Conservation (phyloP, 2,888 invertebrate species). For the Altica lythri region DNA sequence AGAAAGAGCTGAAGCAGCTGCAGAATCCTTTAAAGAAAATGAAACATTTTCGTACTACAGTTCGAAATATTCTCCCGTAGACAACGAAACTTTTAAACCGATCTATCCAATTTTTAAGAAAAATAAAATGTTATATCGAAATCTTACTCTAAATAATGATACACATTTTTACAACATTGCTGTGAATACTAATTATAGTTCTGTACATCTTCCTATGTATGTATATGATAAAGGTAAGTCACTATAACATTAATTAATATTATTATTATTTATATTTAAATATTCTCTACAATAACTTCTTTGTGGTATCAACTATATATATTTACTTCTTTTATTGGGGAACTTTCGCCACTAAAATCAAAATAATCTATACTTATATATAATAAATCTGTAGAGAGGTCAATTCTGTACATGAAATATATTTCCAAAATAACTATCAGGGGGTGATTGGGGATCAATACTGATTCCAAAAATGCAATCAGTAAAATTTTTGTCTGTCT, state of each 20-base stretch:
- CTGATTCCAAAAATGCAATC: no score
- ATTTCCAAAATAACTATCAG: no score
- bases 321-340: no score
- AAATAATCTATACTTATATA: no score
- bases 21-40: slow-evolving; percentile 62
- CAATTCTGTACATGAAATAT: no score
- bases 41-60: slow-evolving; percentile 71
- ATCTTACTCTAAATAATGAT: slow-evolving; percentile 68
- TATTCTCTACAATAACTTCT: no score
- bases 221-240: slow-evolving; percentile 79
- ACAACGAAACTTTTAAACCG: slow-evolving; percentile 41
- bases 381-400: no score
- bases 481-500: no score
- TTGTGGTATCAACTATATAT: no score
- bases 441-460: no score
- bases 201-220: slow-evolving; percentile 94
- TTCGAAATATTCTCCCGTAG: slow-evolving; percentile 74
- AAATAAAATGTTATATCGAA: slow-evolving; percentile 58
- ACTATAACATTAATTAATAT: background rate
- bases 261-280: no score
- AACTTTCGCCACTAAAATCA: no score
- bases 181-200: slow-evolving; percentile 78
- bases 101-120: slow-evolving; percentile 38
- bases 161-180: slow-evolving; percentile 85
- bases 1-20: slow-evolving; percentile 71